phyloP scores from a whole-genome alignment of 1,140 invertebrate genomes.

The Vanessa atalanta region DNA sequence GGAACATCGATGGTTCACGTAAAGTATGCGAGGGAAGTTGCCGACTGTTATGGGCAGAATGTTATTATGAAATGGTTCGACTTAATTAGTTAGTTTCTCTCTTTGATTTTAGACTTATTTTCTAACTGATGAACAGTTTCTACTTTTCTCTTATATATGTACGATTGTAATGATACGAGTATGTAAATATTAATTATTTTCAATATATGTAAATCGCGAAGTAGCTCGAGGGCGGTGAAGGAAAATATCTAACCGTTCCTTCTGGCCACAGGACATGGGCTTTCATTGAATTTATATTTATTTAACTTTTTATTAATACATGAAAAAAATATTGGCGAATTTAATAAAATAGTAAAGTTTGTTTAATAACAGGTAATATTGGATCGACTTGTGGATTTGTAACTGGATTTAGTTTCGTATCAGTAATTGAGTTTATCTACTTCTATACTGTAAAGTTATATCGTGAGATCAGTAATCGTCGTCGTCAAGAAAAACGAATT shows the following conservation, averaged over 20 bases:
- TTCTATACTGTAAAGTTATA: slow-evolving; percentile 75
- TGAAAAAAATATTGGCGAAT: neutral
- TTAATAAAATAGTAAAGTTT: neutral
- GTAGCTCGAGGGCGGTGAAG: too few relatives aligned
- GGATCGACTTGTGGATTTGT: slow-evolving; percentile 84
- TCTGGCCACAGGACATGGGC: too few relatives aligned
- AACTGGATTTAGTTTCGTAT: slow-evolving; percentile 83
- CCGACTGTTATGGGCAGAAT: slow-evolving; percentile 73
- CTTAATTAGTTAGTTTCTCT: slow-evolving; percentile 72
- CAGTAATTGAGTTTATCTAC: slow-evolving; percentile 81
- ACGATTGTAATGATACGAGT: too few relatives aligned
- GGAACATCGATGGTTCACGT: slow-evolving; percentile 74
- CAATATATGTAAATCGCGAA: neutral
- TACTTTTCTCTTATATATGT: too few relatives aligned
- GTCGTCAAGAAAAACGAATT: slow-evolving; percentile 30
- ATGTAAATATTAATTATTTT: neutral
- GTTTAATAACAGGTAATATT: slow-evolving; percentile 78
- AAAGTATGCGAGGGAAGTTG: slow-evolving; percentile 69
- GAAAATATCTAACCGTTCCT: neutral
- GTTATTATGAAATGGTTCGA: slow-evolving; percentile 79
- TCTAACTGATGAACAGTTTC: neutral
- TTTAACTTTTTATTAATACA: neutral
- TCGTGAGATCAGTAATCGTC: slow-evolving; percentile 48
- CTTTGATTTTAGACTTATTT: neutral
- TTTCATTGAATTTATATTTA: neutral